A percentile compares a stretch with the other conserved stretches of the same genome.
Conservation (phyloP, 2,888 invertebrate species). For the Ischnus inquisitorius region DNA sequence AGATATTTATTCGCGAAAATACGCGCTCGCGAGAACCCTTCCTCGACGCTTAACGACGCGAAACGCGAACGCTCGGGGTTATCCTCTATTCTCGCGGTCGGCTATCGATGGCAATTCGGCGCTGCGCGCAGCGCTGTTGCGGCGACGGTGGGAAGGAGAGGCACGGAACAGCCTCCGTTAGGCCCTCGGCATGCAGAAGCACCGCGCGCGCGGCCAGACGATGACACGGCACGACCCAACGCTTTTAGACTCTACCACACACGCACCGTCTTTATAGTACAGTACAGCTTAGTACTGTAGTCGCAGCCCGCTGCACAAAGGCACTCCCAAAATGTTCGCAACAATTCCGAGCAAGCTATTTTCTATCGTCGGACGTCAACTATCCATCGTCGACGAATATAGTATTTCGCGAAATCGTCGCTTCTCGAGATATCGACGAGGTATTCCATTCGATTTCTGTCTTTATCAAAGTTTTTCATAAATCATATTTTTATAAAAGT, state of each 20-base stretch:
- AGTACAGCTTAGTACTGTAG: constrained; percentile 1
- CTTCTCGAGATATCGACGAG: too few species aligned
- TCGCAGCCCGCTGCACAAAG: constrained; percentile 62
- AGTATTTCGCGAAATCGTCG: too few species aligned
- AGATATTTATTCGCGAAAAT: constrained; percentile 50
- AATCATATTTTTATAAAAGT: too few species aligned
- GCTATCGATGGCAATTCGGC: constrained; percentile 14
- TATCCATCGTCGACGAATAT: too few species aligned
- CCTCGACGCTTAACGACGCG: constrained; percentile 20
- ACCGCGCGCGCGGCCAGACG: constrained; percentile 77
- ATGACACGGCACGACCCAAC: constrained; percentile 76
- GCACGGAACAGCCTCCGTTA: constrained; percentile 14
- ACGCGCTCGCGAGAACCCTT: constrained; percentile 36
- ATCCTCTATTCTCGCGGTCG: constrained; percentile 42
- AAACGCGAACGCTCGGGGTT: not conserved
- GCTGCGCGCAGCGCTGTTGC: constrained; percentile 2
- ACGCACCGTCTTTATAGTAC: not conserved
- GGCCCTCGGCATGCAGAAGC: constrained; percentile 28
- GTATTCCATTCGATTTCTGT: too few species aligned
- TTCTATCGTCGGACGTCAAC: too few species aligned
- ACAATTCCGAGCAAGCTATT: constrained; percentile 26
- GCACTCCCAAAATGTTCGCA: constrained; percentile 38
- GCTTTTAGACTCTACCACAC: constrained; percentile 75
- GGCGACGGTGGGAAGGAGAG: not conserved
- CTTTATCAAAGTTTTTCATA: too few species aligned